These are phyloP conservation scores for Bimastos eiseni DNA, from an alignment of 2,888 invertebrate genomes.

Conservation along the genomic window DNA sequence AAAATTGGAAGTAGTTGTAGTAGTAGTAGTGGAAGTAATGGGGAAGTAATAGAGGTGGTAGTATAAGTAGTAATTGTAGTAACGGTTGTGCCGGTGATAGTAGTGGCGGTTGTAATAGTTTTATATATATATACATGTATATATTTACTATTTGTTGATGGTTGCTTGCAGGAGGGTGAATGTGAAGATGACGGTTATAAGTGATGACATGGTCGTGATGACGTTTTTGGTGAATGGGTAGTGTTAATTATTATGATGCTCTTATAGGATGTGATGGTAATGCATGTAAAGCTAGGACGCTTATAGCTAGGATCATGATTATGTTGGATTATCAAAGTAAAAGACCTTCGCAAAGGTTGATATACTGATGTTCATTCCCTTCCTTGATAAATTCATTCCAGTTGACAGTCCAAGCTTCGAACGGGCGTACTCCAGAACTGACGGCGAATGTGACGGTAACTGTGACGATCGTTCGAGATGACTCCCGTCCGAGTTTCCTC, in stretches of 20 bases:
- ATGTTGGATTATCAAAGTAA: not conserved
- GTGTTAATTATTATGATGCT: not conserved
- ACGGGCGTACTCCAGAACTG: slow-evolving; percentile 41
- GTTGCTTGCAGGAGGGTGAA: no score
- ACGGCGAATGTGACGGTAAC: slow-evolving; percentile 47
- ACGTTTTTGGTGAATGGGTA: not conserved
- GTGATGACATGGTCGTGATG: not conserved
- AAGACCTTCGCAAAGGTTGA: not conserved
- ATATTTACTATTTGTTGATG: no score
- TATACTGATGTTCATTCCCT: not conserved
- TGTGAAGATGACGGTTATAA: no score
- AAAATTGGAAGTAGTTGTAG: no score
- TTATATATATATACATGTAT: no score
- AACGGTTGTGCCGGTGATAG: no score
- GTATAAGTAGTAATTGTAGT: no score
- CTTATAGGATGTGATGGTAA: not conserved
- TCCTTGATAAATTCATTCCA: slow-evolving; percentile 25
- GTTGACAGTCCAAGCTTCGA: slow-evolving; percentile 40
- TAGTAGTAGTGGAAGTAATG: no score
- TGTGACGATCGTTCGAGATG: slow-evolving; percentile 47
- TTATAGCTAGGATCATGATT: not conserved
- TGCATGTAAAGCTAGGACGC: not conserved
- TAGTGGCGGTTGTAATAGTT: no score
- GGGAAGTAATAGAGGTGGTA: no score
- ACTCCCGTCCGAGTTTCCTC: slow-evolving; percentile 40